Evolutionary conservation across 1,140 invertebrate genomes (phyloP), one percentile per base, ranked within the genome.

Genomic region (Drosophila albomicans): DNA sequence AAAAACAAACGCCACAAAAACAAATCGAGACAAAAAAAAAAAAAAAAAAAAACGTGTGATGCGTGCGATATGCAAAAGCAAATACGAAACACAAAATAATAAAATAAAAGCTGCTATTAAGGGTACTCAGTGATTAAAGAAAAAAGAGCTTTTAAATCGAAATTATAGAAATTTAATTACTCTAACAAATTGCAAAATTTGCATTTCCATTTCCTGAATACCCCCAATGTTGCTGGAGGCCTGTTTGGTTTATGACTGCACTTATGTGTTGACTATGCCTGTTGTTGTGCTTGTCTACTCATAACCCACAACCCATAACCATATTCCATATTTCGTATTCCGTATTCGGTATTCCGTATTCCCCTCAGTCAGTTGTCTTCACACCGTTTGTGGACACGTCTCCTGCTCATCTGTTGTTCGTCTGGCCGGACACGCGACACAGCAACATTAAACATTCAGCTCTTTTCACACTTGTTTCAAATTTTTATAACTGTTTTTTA

Each of bases 401-500:
- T 59, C 6, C 41, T 61, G 43, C 59, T 62, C 74, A 61, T 75
- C 63, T 62, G 51, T 28, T 72, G 71, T 54, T 28, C 49, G 62
- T 72, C 68, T 67, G 68, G 58, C 52, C 43, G 49, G 35, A 58
- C 57, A 64, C 63, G 67, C 76, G 46, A 66, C 78, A 48, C 10
- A 5, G 11, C 35, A 51, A 25, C 51, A 46, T 69, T 43, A 43
- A 68, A 79, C 63, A 58, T 80, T 64, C 45, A 48, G 66, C 46
- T 61, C 45, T 81, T 78, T 88, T 87, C 77, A 66, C 79, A 75
- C 74, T 71, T 74, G 48, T 66, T 79, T 78, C 46, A 52, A 62
- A 81, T 73, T 79, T 81, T 79, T 81, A 76, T 87, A 73, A 78
- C 64, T 73, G 75, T 69, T 66, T 79, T 86, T 75, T 78, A 78